Base-by-base conservation (phyloP, 1,140 invertebrate genomes). In the Pseudomyrmex concolor region DNA sequence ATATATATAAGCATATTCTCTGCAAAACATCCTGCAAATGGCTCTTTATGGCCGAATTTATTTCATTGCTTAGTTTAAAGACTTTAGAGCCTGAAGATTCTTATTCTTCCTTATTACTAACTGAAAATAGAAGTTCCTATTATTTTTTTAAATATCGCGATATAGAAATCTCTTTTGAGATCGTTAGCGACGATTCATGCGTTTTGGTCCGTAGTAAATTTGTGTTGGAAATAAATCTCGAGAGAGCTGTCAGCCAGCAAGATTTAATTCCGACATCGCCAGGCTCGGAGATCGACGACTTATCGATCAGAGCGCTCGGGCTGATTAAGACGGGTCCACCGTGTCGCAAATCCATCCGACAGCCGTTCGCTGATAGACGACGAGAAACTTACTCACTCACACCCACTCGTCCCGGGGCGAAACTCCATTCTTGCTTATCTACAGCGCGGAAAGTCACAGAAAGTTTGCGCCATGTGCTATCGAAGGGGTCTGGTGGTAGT, bases 401-500 rank as follows among this genome's bases (percentile, higher is more conserved):
- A 62, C 78, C 19, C 66, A 19, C 45, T 13, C 45, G 10, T 25
- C 25, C 25, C 19, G 17, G 25, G 12, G 51, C 25, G 54, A 34
- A 83, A 45, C 84, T 60, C 55, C 7, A 68, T 76, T 83, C 80
- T 57, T 55, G 51, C 64, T 57, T 83, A 83, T 76, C 80, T 50
- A 48, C 54, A 54, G 59, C 45, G 83, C 45, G 83, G 67, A 83
- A 88, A 88, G 76, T 88, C 77, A 12, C 55, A 34, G 62, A 71
- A 88, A 84, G 76, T 88, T 87, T 57, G 85, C 77, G 76, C 67
- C 85, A 87, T 68, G 72, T 85, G 87, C 64, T 55, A 59, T 62
- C 70, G 72, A 84, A 84, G 70, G 22, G 45, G 25, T 50, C 76
- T 70, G 34, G 68, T 54, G 12, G 48, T 15, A n/a, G 12, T 64